Conservation (phyloP, 2,113 vertebrate genomes). For the Solea solea region DNA sequence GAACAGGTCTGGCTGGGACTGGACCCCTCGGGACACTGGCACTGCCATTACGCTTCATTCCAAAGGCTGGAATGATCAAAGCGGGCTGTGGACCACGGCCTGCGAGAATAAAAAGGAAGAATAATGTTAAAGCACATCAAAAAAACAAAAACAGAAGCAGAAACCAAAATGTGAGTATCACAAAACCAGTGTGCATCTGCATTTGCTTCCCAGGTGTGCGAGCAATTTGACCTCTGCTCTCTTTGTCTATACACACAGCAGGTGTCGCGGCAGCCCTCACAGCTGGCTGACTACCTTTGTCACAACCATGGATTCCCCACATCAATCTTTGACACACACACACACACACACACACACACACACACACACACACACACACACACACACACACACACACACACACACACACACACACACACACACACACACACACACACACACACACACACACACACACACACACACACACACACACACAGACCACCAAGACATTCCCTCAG, state of each 20-base stretch:
- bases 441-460: conserved; percentile 34
- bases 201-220: conserved; percentile 43
- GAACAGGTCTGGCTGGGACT: conserved; percentile 54
- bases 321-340: conserved; percentile 38
- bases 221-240: conserved; percentile 59
- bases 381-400: too few species aligned
- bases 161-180: not conserved
- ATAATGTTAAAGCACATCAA: not conserved
- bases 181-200: not conserved
- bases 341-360: not conserved
- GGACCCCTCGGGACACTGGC: conserved; percentile 56
- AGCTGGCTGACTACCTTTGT: conserved; percentile 49
- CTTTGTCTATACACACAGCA: conserved; percentile 46
- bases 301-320: conserved; percentile 51
- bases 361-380: too few species aligned
- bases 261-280: conserved; percentile 40
- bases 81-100: conserved; percentile 35
- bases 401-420: conserved; percentile 39
- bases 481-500: conserved; percentile 42
- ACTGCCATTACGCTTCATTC: conserved; percentile 79
- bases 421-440: conserved; percentile 10
- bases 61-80: conserved; percentile 80
- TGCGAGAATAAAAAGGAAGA: not conserved
- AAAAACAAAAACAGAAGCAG: not conserved
- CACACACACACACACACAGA: conserved; percentile 25